Base-by-base conservation (phyloP, 2,113 vertebrate genomes). In the Sprattus sprattus region DNA sequence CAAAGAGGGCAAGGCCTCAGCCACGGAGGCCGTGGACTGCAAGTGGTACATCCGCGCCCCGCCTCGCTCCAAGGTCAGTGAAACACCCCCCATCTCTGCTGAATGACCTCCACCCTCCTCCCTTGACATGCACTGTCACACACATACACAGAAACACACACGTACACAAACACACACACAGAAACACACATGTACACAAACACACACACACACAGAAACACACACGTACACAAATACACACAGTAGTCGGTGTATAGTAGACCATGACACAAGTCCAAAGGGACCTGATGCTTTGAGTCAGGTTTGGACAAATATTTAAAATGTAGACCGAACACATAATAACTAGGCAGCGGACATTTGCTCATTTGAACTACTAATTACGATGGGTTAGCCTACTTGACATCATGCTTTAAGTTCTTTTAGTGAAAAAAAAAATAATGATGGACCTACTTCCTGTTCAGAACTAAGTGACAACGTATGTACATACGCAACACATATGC, bases 21-120 rank as follows among this genome's bases (percentile, higher is more conserved):
- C 96, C 83, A 92, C 95, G 0, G 98, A 99, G 91, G 98, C 98
- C 9, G 97, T 99, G 83, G 98, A 99, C 92, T 99, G 98, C 94
- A 99, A 98, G 94, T 99, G 98, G 98, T 99, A 96, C 94, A 99
- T 99, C 93, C 95, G 96, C 60, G 98, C 98, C 32, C 97, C 98
- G 49, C 97, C 98, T 0, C 94, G 95, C 89, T 99, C 98, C 94
- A 99, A 99, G 97, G 98, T 99, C 91, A 96, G 97, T 96, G 11
- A 32, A 32, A 71, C 11, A 71, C 25, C 64, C 64, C 64, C 28
- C 64, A 10, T 15, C 2, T 71, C 64, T 32, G 64, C 8, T 3
- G 1, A 71, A 13, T 71, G 64, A 25, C 64, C 64, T 71, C 28
- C 4, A 71, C 64, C 6, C 64, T n/a, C 50, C 11, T 11, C 50